Percentiles rank a stretch among this genome's conserved stretches.
These are phyloP conservation scores for Nasonia giraulti DNA, from an alignment of 1,140 invertebrate species.

Conservation along the genomic window DNA sequence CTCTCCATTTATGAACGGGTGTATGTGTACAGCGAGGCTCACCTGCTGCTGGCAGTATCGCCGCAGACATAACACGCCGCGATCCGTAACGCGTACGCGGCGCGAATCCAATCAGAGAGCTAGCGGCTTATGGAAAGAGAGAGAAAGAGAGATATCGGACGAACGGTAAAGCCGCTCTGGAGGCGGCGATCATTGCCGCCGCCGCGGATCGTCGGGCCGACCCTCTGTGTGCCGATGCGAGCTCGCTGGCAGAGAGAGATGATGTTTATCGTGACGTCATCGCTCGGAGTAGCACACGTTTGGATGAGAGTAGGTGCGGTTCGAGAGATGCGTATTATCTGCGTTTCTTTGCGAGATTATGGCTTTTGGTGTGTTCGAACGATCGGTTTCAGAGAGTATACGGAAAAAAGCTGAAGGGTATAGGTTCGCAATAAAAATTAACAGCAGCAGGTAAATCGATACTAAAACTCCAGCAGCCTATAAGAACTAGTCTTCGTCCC, in stretches of 20 bases:
- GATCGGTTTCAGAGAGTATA: not conserved
- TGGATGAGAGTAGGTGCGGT: not conserved
- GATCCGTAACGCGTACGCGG: conserved; percentile 31
- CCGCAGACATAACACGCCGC: not conserved
- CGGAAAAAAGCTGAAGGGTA: not conserved
- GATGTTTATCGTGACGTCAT: conserved; percentile 37
- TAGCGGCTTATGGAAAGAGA: not conserved
- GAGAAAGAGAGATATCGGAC: not conserved
- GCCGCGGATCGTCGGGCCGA: not conserved
- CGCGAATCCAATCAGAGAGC: conserved; percentile 37
- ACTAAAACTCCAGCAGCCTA: not conserved
- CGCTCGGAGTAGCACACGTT: not conserved
- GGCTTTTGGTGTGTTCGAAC: too few relatives aligned
- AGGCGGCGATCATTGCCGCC: not conserved
- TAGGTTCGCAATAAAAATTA: not conserved
- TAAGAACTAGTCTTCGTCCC: not conserved
- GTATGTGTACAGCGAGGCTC: too few relatives aligned
- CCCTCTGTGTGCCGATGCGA: too few relatives aligned
- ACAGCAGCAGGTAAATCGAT: not conserved
- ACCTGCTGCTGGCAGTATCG: too few relatives aligned
- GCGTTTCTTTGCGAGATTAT: too few relatives aligned
- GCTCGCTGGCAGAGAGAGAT: not conserved
- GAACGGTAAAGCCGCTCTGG: conserved; percentile 15
- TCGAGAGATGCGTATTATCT: not conserved
- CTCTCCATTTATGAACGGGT: not conserved